phyloP scores from a whole-genome alignment of 2,113 vertebrate genomes.

The Choloepus hoffmanni region DNA sequence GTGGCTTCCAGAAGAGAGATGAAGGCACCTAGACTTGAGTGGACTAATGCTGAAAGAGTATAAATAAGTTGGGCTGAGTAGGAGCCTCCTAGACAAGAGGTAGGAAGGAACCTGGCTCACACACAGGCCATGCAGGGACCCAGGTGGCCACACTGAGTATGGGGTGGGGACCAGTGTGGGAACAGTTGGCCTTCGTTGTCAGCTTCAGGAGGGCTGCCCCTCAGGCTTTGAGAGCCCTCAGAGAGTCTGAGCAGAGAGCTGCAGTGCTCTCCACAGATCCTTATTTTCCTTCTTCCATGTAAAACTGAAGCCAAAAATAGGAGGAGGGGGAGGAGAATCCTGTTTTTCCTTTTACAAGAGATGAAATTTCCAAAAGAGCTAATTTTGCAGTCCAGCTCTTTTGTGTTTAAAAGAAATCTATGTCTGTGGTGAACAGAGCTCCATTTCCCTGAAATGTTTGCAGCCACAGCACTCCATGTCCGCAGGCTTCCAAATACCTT shows the following conservation, averaged over 20 bases:
- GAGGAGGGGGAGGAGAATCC: neutral
- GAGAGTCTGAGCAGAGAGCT: neutral
- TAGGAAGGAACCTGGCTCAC: neutral
- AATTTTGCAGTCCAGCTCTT: constrained; percentile 1
- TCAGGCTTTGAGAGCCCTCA: neutral
- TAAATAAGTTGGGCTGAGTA: neutral
- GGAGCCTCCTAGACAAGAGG: neutral
- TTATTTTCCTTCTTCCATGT: constrained; percentile 7
- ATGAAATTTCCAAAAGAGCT: constrained; percentile 52
- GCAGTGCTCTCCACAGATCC: neutral
- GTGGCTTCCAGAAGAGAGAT: constrained; percentile 20
- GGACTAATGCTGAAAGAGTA: neutral
- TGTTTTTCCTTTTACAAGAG: constrained; percentile 37
- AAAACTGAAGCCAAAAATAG: neutral
- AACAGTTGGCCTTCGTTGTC: neutral
- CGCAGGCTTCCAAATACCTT: constrained; percentile 9
- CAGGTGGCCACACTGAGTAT: neutral
- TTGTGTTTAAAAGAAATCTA: constrained; percentile 57
- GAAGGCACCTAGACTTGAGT: neutral
- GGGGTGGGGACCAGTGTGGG: neutral
- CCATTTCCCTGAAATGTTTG: constrained; percentile 39
- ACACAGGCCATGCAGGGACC: neutral
- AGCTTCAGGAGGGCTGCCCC: neutral
- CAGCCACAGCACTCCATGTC: constrained; percentile 2
- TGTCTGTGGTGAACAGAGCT: constrained; percentile 47